These are phyloP conservation scores for Parnassius glacialis DNA, from an alignment of 2,888 invertebrate genomes.

Conservation along the genomic window DNA sequence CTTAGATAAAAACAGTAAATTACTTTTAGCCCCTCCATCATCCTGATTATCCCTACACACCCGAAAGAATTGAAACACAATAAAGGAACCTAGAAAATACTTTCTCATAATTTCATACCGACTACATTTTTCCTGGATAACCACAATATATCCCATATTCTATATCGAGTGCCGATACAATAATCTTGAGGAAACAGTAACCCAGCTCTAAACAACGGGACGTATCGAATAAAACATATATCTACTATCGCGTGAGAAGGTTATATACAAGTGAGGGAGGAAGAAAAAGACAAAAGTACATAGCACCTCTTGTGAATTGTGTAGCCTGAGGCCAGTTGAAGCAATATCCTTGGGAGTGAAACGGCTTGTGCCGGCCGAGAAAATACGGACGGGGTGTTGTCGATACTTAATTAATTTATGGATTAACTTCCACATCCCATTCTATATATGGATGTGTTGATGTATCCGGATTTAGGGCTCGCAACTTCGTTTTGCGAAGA, in stretches of 20 bases:
- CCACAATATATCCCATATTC: slow-evolving; percentile 14
- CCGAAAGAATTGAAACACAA: not conserved
- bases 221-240: slow-evolving; percentile 48
- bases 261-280: slow-evolving; percentile 32
- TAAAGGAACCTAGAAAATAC: slow-evolving; percentile 1
- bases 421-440: slow-evolving; percentile 17
- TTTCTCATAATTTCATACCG: slow-evolving; percentile 5
- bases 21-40: too few species aligned
- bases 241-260: slow-evolving; percentile 31
- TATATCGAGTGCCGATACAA: slow-evolving; percentile 21
- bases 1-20: too few species aligned
- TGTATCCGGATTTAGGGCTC: slow-evolving; percentile 2
- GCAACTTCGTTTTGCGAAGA: not conserved
- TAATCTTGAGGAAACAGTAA: slow-evolving; percentile 19
- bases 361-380: slow-evolving; percentile 31
- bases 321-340: slow-evolving; percentile 48
- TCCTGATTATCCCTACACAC: not conserved
- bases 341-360: slow-evolving; percentile 49
- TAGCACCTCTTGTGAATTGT: slow-evolving; percentile 34
- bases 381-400: slow-evolving; percentile 32
- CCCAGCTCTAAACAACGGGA: slow-evolving; percentile 35
- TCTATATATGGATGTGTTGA: not conserved
- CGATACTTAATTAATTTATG: slow-evolving; percentile 29
- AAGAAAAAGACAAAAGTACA: slow-evolving; percentile 36
- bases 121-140: slow-evolving; percentile 18